Conservation (phyloP, 1,140 invertebrate genomes). For the Paraescarpia echinospica region DNA sequence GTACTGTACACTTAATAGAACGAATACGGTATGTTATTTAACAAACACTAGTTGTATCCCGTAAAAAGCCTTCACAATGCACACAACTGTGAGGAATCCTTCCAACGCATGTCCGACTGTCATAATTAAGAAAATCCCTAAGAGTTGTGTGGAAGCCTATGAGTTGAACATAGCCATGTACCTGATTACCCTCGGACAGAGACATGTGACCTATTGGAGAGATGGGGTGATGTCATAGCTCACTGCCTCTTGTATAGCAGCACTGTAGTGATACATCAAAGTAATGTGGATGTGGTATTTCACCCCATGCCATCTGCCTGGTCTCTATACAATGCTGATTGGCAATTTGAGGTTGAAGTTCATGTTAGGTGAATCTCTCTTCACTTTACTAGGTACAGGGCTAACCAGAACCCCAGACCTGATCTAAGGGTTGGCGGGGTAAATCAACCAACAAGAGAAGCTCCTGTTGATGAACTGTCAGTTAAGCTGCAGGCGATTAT, state of each 20-base stretch:
- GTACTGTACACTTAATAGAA: too few species aligned
- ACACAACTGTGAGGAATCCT: not conserved
- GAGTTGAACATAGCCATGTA: not conserved
- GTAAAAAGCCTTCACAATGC: not conserved
- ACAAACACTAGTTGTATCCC: too few species aligned
- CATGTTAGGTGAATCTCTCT: not conserved
- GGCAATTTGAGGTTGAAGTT: not conserved
- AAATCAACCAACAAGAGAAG: not conserved
- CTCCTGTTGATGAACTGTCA: not conserved
- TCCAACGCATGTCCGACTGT: not conserved
- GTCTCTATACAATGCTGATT: not conserved
- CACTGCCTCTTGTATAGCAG: not conserved
- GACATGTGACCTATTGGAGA: not conserved
- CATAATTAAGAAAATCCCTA: not conserved
- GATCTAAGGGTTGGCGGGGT: not conserved
- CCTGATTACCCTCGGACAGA: not conserved
- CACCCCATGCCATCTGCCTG: not conserved
- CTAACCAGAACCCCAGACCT: not conserved
- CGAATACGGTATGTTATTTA: too few species aligned
- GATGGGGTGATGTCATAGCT: not conserved
- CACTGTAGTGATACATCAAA: not conserved
- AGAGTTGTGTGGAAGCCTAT: not conserved
- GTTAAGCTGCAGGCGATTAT: not conserved
- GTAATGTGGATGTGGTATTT: not conserved
- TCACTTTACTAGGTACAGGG: not conserved